Conservation (phyloP, 2,113 vertebrate species). For the Acanthisitta chloris region DNA sequence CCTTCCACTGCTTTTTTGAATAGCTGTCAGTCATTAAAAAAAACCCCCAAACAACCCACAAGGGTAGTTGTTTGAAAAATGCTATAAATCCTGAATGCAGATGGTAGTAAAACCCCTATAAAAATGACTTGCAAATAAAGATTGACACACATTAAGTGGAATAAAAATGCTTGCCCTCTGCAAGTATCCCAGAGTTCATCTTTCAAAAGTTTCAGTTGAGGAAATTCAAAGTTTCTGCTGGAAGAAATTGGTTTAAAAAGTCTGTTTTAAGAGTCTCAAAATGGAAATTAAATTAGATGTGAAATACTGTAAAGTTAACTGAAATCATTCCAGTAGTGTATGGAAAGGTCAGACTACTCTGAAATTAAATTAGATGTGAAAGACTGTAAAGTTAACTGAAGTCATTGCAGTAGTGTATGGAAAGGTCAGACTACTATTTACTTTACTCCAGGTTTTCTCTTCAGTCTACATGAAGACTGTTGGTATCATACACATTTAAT, state of each 20-base stretch:
- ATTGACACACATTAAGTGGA: background rate
- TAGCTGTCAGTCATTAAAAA: background rate
- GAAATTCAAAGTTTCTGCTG: background rate
- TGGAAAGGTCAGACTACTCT: too few relatives aligned
- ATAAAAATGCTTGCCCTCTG: background rate
- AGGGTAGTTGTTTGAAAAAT: background rate
- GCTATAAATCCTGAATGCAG: background rate
- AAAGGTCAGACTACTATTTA: background rate
- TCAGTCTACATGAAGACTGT: background rate
- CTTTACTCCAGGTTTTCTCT: background rate
- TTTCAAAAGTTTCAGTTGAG: background rate
- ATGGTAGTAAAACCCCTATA: background rate
- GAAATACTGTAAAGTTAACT: background rate
- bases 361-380: constrained; percentile 33
- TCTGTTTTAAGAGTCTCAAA: constrained; percentile 2
- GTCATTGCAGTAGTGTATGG: background rate
- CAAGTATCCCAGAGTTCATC: background rate
- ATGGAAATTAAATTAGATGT: constrained; percentile 26
- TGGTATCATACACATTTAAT: background rate
- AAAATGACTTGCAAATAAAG: background rate
- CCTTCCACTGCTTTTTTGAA: background rate
- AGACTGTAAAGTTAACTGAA: constrained; percentile 22
- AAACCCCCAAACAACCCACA: background rate
- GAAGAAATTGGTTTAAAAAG: background rate
- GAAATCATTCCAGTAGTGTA: too few relatives aligned